phyloP scores from a whole-genome alignment of 2,113 vertebrate species.

The Cettia cetti region DNA sequence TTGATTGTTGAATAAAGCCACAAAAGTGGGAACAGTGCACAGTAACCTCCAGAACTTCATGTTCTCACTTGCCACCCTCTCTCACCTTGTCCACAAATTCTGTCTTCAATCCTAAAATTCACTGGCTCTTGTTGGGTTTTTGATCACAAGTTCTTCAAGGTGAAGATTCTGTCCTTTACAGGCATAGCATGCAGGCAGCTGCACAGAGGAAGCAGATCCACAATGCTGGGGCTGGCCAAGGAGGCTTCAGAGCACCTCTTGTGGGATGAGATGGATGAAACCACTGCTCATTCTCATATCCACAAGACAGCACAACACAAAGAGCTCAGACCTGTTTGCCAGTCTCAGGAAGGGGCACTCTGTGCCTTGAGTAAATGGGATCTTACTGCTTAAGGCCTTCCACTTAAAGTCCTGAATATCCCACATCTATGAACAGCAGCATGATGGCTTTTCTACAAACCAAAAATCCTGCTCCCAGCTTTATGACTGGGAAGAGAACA shows the following conservation, averaged over 20 bases:
- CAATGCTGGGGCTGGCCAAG: accelerated
- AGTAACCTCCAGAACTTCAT: not conserved
- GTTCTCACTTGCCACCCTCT: slow-evolving; percentile 8
- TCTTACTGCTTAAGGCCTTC: not conserved
- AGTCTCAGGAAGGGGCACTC: not conserved
- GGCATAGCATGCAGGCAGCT: not conserved
- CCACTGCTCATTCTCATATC: not conserved
- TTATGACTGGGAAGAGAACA: not conserved
- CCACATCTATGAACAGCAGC: not conserved
- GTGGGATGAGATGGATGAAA: not conserved
- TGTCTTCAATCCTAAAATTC: not conserved
- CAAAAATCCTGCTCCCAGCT: not conserved
- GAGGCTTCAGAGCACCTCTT: not conserved
- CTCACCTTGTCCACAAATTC: not conserved
- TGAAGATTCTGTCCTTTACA: slow-evolving; percentile 28
- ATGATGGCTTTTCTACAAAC: not conserved
- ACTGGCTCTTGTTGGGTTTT: not conserved
- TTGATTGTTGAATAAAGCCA: not conserved
- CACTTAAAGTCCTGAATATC: not conserved
- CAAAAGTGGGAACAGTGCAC: not conserved
- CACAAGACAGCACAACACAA: not conserved
- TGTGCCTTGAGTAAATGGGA: not conserved
- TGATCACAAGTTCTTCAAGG: slow-evolving; percentile 42
- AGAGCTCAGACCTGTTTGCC: not conserved
- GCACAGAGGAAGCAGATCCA: not conserved